These are phyloP conservation scores for Prionailurus viverrinus DNA, from an alignment of 2,113 vertebrate genomes.

Conservation along the genomic window DNA sequence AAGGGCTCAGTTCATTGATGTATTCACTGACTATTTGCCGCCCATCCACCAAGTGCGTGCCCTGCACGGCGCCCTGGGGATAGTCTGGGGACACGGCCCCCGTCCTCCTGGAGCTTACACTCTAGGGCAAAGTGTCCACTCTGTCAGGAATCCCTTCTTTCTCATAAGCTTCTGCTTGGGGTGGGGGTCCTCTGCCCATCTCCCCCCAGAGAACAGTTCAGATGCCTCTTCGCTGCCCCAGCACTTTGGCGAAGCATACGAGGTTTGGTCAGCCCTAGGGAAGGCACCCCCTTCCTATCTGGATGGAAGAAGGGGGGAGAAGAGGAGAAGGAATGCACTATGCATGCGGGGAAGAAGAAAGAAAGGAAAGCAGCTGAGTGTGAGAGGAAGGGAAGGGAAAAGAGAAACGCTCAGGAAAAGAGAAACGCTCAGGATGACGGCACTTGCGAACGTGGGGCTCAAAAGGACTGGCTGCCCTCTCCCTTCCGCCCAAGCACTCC, in stretches of 20 bases:
- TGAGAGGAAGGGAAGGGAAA: not conserved
- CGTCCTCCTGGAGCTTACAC: not conserved
- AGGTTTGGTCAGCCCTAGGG: rapidly evolving
- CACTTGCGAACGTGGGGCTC: rapidly evolving
- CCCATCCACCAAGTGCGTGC: rapidly evolving
- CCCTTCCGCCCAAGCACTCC: not conserved
- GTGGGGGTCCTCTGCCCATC: not conserved
- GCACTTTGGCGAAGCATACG: not conserved
- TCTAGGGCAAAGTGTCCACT: not conserved
- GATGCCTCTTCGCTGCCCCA: rapidly evolving
- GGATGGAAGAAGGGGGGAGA: not conserved
- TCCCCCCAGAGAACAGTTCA: not conserved
- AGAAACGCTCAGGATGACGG: not conserved
- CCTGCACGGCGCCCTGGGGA: not conserved
- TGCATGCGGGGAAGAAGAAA: not conserved
- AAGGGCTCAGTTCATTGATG: not conserved
- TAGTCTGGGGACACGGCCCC: not conserved
- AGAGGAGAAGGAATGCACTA: not conserved
- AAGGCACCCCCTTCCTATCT: not conserved
- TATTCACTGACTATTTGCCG: not conserved
- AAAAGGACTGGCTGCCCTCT: not conserved
- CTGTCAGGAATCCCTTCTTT: not conserved
- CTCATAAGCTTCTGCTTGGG: not conserved
- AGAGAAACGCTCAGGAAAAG: not conserved
- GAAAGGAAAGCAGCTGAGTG: not conserved